Percentiles rank a stretch among this genome's conserved stretches.
Conservation (phyloP, 2,113 vertebrate genomes). For the Notothenia coriiceps region DNA sequence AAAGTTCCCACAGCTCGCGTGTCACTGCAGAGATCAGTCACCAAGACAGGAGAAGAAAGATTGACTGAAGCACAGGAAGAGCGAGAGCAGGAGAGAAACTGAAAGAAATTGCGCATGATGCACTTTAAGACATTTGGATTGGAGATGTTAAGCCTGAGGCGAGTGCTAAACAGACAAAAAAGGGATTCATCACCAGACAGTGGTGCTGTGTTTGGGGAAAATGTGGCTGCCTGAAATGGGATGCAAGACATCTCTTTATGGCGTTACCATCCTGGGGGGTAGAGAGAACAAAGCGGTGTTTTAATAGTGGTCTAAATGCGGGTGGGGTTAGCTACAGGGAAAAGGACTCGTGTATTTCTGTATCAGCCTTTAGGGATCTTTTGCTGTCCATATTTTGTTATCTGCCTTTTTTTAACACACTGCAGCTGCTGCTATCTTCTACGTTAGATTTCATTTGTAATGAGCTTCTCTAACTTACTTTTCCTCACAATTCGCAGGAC, state of each 20-base stretch:
- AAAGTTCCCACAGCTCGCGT: constrained; percentile 11
- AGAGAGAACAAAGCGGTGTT: constrained; percentile 45
- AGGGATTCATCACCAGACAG: constrained; percentile 54
- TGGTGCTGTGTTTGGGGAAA: constrained; percentile 38
- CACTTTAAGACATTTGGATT: constrained; percentile 16
- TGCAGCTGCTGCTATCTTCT: not conserved
- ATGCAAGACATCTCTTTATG: constrained; percentile 34
- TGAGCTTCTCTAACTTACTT: not conserved
- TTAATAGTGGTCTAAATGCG: constrained; percentile 41
- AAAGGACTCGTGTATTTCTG: constrained; percentile 39
- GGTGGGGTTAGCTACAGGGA: not conserved
- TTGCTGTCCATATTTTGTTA: not conserved
- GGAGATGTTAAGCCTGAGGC: constrained; percentile 21
- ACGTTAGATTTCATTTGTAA: not conserved
- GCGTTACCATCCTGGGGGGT: constrained; percentile 35
- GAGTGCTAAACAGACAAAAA: constrained; percentile 41
- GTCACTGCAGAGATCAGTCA: constrained; percentile 15
- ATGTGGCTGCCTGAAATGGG: constrained; percentile 35
- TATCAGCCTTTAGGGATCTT: constrained; percentile 27
- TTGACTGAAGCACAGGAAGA: constrained; percentile 1
- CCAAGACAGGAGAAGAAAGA: constrained; percentile 2
- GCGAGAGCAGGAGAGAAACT: not conserved
- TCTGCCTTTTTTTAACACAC: constrained; percentile 1
- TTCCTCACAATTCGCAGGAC: constrained; percentile 42
- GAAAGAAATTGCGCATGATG: not conserved